A percentile compares a stretch with the other conserved stretches of the same genome.
phyloP scores from a whole-genome alignment of 2,797 vertebrate species.

The Myotis findleyi region DNA sequence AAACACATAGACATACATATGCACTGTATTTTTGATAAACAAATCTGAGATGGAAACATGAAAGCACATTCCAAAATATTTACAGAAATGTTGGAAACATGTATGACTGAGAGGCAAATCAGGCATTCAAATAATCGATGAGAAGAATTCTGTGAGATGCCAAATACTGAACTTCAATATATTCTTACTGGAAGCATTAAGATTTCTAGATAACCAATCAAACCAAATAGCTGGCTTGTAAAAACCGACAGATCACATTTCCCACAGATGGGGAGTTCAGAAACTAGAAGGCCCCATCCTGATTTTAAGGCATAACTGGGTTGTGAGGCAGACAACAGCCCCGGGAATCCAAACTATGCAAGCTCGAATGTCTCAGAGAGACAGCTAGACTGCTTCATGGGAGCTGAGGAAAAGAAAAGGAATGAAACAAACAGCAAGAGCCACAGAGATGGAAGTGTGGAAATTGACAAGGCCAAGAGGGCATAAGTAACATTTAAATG shows the following conservation, averaged over 20 bases:
- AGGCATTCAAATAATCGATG: background rate
- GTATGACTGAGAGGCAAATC: background rate
- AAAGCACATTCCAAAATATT: background rate
- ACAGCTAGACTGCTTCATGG: background rate
- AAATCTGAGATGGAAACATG: background rate
- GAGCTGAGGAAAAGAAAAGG: background rate
- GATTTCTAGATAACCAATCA: slow-evolving; percentile 8
- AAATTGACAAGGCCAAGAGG: background rate
- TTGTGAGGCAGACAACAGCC: background rate
- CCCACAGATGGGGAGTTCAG: background rate
- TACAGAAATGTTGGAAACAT: slow-evolving; percentile 56
- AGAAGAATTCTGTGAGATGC: background rate
- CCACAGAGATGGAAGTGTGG: background rate
- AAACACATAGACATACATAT: background rate
- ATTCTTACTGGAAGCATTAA: slow-evolving; percentile 49
- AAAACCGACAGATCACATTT: slow-evolving; percentile 37
- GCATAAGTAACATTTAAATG: background rate
- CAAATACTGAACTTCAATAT: background rate
- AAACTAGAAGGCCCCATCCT: background rate
- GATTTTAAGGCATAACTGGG: background rate
- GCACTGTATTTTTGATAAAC: background rate
- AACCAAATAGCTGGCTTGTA: background rate
- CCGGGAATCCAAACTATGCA: background rate
- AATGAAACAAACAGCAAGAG: background rate
- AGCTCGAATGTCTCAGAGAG: background rate